phyloP scores from a whole-genome alignment of 2,797 vertebrate species.

The Cyprinodon diabolis region DNA sequence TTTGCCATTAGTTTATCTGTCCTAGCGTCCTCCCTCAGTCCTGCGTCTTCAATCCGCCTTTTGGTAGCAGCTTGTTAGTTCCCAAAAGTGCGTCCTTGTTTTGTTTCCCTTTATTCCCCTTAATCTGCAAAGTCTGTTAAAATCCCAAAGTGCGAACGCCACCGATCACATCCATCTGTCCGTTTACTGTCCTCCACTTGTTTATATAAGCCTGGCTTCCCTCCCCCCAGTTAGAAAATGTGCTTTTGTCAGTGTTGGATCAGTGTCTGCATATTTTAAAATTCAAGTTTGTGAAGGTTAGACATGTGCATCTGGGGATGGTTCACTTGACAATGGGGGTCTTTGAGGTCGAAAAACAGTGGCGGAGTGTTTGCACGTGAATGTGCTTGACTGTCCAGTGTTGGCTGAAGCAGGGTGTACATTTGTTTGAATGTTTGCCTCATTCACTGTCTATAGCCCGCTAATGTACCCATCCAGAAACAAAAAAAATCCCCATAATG shows the following conservation, averaged over 20 bases:
- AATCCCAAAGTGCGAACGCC: constrained; percentile 50
- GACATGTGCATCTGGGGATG: constrained; percentile 60
- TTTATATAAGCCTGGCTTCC: constrained; percentile 73
- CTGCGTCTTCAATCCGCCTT: constrained; percentile 37
- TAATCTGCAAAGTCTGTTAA: constrained; percentile 37
- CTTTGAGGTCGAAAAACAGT: constrained; percentile 79
- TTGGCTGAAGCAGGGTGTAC: constrained; percentile 67
- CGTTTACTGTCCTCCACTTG: constrained; percentile 47
- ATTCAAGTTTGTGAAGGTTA: constrained; percentile 81
- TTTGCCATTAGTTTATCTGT: constrained; percentile 55
- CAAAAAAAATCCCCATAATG: constrained; percentile 63
- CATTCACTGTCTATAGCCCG: constrained; percentile 68
- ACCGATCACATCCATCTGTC: constrained; percentile 56
- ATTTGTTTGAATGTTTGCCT: constrained; percentile 72
- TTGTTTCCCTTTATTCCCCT: constrained; percentile 29
- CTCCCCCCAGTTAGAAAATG: constrained; percentile 52
- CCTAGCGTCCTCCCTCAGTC: constrained; percentile 36
- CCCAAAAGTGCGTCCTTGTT: constrained; percentile 43
- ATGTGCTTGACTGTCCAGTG: constrained; percentile 70
- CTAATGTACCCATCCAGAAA: constrained; percentile 65
- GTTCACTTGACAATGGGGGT: constrained; percentile 69
- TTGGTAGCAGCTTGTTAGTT: constrained; percentile 42
- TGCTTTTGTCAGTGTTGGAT: constrained; percentile 66
- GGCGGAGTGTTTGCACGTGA: constrained; percentile 67
- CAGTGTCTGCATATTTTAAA: constrained; percentile 75